phyloP scores from a whole-genome alignment of 2,888 invertebrate species.

The Panorpa germanica region DNA sequence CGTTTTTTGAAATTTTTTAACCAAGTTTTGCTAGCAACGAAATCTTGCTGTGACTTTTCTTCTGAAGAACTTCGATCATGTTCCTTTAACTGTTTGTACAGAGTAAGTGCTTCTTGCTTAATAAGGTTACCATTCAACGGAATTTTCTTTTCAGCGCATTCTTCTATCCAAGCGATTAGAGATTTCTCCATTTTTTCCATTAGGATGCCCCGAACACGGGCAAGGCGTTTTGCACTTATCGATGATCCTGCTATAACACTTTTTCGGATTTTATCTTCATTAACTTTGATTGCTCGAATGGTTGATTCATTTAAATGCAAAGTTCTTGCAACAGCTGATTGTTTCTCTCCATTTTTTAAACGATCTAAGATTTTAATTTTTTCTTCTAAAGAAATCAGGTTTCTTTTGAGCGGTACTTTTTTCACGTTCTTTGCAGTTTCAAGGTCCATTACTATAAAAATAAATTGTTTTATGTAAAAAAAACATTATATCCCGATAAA shows the following conservation, averaged over 20 bases:
- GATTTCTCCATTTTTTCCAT: constrained; percentile 15
- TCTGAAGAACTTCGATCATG: constrained; percentile 12
- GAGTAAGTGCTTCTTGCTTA: constrained; percentile 13
- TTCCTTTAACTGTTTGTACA: constrained; percentile 13
- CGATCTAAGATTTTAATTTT: constrained; percentile 12
- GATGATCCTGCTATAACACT: constrained; percentile 11
- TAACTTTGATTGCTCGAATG: constrained; percentile 14
- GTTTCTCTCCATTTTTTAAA: constrained; percentile 12
- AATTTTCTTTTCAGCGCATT: constrained; percentile 11
- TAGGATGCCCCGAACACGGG: constrained; percentile 12
- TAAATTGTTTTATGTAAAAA: too few relatives aligned
- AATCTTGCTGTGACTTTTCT: constrained; percentile 11
- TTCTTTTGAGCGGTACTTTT: constrained; percentile 6
- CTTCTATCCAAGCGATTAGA: constrained; percentile 14
- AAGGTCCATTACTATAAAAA: constrained; percentile 6
- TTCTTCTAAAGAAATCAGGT: constrained; percentile 7
- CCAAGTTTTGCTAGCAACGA: constrained; percentile 13
- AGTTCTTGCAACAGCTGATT: constrained; percentile 12
- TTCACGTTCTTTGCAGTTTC: constrained; percentile 7
- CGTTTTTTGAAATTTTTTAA: constrained; percentile 12
- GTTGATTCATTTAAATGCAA: constrained; percentile 14
- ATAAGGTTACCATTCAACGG: constrained; percentile 12
- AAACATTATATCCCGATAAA: too few relatives aligned
- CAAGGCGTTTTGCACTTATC: constrained; percentile 10
- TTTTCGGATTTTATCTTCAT: constrained; percentile 12